A percentile compares a stretch with the other conserved stretches of the same genome.
These are phyloP conservation scores for Theonella swinhoei DNA, from an alignment of 37 sponge, comb jelly and placozoan genomes.

Conservation along the genomic window DNA sequence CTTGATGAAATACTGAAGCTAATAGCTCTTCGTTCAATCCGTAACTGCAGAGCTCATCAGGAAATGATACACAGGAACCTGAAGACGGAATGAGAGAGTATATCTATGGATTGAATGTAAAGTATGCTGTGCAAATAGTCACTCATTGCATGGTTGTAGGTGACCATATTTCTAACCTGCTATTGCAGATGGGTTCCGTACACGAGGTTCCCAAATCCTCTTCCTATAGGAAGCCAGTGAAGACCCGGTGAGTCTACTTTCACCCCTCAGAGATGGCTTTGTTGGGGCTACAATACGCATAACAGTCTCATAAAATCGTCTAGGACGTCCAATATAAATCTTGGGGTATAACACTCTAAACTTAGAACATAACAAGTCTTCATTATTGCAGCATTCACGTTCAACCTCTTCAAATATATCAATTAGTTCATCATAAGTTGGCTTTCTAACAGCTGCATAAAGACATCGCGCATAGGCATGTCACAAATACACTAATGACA, in stretches of 20 bases:
- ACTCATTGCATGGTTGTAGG: too few species aligned
- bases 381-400: background rate
- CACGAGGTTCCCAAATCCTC: slow-evolving; percentile 33
- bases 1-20: background rate
- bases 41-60: slow-evolving; percentile 16
- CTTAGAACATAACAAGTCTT: background rate
- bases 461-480: too few species aligned
- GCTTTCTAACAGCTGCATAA: background rate
- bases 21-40: slow-evolving; percentile 14
- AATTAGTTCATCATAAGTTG: background rate
- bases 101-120: background rate
- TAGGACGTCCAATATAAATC: background rate
- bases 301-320: slow-evolving; percentile 18
- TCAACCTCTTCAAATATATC: background rate
- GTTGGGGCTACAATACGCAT: slow-evolving; percentile 45
- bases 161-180: background rate
- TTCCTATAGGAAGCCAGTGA: slow-evolving; percentile 23
- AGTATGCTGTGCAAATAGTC: background rate
- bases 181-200: background rate
- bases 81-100: too few species aligned
- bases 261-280: slow-evolving; percentile 25
- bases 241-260: slow-evolving; percentile 27
- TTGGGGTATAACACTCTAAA: background rate
- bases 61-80: background rate
- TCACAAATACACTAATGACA: too few species aligned